A percentile compares a stretch with the other conserved stretches of the same genome.
Conservation (phyloP, 1,140 invertebrate genomes). For the Belonocnema kinseyi region DNA sequence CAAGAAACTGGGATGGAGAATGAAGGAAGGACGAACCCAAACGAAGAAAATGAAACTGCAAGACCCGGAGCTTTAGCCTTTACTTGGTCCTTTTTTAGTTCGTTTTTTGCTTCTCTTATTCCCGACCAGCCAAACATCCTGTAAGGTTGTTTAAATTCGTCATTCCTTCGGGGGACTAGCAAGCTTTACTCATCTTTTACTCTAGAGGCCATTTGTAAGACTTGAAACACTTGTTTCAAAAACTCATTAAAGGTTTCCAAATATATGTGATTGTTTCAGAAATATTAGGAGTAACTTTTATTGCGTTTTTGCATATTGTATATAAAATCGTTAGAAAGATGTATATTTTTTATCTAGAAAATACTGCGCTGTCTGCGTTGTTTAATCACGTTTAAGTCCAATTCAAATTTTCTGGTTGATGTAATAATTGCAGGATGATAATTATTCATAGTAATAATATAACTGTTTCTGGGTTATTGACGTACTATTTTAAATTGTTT, state of each 20-base stretch:
- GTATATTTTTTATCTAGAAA: conserved; percentile 2
- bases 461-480: no score
- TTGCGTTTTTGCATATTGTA: neutral
- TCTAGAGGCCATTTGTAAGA: conserved; percentile 23
- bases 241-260: neutral
- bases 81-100: conserved; percentile 84
- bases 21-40: conserved; percentile 62
- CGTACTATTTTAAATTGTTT: neutral
- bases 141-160: conserved; percentile 60
- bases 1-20: conserved; percentile 54
- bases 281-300: conserved; percentile 1
- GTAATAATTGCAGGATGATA: no score
- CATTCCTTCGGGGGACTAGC: neutral
- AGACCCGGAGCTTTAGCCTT: conserved; percentile 80
- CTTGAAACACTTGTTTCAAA: neutral
- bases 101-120: conserved; percentile 86
- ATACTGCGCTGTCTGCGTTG: conserved; percentile 3
- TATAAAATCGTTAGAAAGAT: conserved; percentile 9
- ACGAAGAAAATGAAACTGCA: conserved; percentile 72
- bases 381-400: neutral
- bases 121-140: conserved; percentile 82
- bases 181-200: neutral
- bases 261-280: neutral
- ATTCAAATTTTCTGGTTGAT: neutral
- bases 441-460: no score